Conservation (phyloP, 23 tunicate species). For the Botrylloides violaceus region DNA sequence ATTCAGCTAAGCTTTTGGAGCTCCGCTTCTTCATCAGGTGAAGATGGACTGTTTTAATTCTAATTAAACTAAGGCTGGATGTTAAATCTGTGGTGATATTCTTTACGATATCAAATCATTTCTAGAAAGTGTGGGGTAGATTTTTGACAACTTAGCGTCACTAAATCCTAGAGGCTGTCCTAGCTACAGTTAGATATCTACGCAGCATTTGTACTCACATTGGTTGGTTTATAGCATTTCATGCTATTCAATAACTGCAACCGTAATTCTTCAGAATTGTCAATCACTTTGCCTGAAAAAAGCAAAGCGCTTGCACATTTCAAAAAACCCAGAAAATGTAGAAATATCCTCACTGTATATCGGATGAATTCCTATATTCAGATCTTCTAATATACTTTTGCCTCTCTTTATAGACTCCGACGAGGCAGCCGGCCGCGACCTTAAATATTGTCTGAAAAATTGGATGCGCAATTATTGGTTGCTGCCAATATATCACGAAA, state of each 20-base stretch:
- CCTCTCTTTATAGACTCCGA: constrained; percentile 71
- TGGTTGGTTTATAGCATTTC: constrained; percentile 54
- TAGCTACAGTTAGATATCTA: no score
- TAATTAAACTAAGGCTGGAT: no score
- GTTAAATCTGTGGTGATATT: no score
- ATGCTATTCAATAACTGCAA: constrained; percentile 35
- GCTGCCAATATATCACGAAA: no score
- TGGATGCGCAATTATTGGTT: no score
- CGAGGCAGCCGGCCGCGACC: constrained; percentile 72
- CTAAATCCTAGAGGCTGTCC: no score
- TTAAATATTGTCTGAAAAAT: constrained; percentile 69
- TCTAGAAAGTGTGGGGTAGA: no score
- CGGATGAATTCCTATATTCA: constrained; percentile 67
- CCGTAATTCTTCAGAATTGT: constrained; percentile 41
- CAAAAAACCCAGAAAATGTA: neutral
- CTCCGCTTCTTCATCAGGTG: no score
- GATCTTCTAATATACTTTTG: constrained; percentile 46
- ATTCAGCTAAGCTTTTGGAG: no score
- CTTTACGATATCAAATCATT: no score
- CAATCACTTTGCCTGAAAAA: constrained; percentile 30
- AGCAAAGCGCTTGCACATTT: neutral
- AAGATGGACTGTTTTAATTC: no score
- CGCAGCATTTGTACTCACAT: constrained; percentile 46
- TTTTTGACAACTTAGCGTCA: no score
- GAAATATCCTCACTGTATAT: constrained; percentile 33